Percentiles rank a stretch among this genome's conserved stretches.
Conservation (phyloP, 2,888 invertebrate genomes). For the Coelogynopora nodosa region DNA sequence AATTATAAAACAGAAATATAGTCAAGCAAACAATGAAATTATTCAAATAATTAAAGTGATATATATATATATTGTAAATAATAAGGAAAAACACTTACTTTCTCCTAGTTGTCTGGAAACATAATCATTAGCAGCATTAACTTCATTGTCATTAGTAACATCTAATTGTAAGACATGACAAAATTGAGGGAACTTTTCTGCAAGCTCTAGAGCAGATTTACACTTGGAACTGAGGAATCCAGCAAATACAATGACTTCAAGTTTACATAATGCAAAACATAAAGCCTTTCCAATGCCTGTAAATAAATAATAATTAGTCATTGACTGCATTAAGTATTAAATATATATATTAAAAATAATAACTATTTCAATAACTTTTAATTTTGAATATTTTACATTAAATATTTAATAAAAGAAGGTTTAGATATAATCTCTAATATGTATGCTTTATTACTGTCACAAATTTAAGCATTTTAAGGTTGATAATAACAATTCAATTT, state of each 20-base stretch:
- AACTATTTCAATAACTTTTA: neutral
- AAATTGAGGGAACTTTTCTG: neutral
- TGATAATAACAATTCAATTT: no score
- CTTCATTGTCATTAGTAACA: neutral
- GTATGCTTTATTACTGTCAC: no score
- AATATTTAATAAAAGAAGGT: neutral
- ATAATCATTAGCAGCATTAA: neutral
- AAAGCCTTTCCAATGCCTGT: neutral
- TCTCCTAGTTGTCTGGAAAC: neutral
- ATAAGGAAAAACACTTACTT: no score
- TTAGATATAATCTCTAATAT: neutral
- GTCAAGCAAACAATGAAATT: no score
- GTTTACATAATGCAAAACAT: neutral
- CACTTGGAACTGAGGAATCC: neutral
- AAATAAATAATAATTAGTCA: no score
- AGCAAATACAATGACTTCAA: neutral
- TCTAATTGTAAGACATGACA: neutral
- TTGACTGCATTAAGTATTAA: neutral
- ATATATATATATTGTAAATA: no score
- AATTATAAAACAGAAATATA: no score
- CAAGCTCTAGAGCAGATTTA: neutral
- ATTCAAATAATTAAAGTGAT: no score
- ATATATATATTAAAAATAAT: neutral
- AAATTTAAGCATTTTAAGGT: no score
- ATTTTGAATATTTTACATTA: neutral